phyloP scores from a whole-genome alignment of 2,888 invertebrate species.

The Andrena dorsata region DNA sequence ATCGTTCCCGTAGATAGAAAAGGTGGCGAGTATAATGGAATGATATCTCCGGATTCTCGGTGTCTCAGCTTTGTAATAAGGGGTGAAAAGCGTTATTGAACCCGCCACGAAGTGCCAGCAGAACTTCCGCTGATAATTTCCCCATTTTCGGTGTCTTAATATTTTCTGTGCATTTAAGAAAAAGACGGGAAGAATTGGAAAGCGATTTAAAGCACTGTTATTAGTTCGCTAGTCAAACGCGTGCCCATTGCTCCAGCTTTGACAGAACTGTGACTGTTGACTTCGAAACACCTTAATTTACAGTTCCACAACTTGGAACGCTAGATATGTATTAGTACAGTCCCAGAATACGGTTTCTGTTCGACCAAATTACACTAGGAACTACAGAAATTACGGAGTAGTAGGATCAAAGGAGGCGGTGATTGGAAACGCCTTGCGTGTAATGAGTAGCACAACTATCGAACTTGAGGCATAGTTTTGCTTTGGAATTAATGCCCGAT shows the following conservation, averaged over 20 bases:
- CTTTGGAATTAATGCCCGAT: no score
- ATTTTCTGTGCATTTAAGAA: background rate
- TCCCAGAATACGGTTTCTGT: no score
- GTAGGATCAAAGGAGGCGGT: background rate
- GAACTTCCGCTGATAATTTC: background rate
- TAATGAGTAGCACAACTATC: background rate
- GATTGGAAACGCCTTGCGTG: background rate
- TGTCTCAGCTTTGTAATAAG: constrained; percentile 2
- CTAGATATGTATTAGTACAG: constrained; percentile 1
- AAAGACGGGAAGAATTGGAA: background rate
- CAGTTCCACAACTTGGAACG: background rate
- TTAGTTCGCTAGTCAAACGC: constrained; percentile 7
- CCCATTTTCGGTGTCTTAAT: background rate
- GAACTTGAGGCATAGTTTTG: background rate
- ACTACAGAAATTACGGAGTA: background rate
- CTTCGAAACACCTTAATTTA: constrained; percentile 8
- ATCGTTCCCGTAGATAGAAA: constrained; percentile 15
- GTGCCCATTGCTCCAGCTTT: background rate
- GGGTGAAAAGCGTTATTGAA: background rate
- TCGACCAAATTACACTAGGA: background rate
- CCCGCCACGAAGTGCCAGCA: background rate
- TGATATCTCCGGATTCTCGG: background rate
- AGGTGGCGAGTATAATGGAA: background rate
- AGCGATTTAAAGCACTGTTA: background rate
- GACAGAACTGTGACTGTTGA: constrained; percentile 13